A percentile compares a stretch with the other conserved stretches of the same genome.
Evolutionary conservation across 2,113 vertebrate genomes (phyloP).

Genomic region (Bubo scandiacus): DNA sequence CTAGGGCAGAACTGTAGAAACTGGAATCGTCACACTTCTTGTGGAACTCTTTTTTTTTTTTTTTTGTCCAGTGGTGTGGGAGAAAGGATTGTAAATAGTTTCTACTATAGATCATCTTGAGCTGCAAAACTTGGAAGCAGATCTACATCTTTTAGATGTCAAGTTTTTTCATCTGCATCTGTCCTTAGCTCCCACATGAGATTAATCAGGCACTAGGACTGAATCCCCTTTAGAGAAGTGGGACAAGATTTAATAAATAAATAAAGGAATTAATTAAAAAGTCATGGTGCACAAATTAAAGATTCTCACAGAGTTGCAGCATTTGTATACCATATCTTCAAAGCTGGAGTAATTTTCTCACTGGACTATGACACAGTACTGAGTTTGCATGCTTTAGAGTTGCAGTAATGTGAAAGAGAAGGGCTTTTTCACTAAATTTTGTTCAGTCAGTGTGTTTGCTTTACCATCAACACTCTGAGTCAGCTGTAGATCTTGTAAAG

Average conservation of each 20-base stretch:
- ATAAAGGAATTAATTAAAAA: not conserved
- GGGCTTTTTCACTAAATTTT: not conserved
- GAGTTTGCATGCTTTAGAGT: not conserved
- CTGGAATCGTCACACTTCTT: not conserved
- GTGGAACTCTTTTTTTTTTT: not conserved
- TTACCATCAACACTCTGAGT: not conserved
- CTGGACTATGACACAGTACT: not conserved
- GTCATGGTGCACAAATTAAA: not conserved
- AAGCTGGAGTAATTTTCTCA: not conserved
- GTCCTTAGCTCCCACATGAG: not conserved
- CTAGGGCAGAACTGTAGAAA: not conserved
- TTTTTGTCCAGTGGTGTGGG: not conserved
- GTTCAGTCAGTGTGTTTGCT: not conserved
- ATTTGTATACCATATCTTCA: not conserved
- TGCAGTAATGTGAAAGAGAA: not conserved
- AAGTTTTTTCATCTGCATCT: not conserved
- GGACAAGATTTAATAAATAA: not conserved
- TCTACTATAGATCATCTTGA: not conserved
- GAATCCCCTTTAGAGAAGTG: not conserved
- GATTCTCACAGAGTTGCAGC: not conserved
- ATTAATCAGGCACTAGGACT: not conserved
- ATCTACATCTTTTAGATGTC: not conserved
- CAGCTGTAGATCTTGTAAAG: not conserved
- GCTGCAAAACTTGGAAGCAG: not conserved
- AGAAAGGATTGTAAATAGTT: constrained; percentile 31